Percentiles rank a stretch among this genome's conserved stretches.
Evolutionary conservation across 2,797 vertebrate genomes (phyloP).

Genomic region (Scyliorhinus canicula): DNA sequence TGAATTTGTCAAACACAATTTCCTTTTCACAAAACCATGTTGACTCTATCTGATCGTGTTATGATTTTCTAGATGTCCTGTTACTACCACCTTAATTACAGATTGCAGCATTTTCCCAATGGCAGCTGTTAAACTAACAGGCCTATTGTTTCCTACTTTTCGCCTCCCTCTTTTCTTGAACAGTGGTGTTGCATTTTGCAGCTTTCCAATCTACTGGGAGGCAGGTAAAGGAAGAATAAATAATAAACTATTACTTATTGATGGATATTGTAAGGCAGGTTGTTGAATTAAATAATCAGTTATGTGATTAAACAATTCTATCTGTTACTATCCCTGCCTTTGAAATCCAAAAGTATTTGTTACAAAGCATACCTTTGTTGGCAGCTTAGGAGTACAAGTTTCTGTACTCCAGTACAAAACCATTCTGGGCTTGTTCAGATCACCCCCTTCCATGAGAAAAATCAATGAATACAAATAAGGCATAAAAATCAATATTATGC

Average conservation of each 20-base stretch:
- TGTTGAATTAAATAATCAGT: neutral
- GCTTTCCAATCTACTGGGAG: neutral
- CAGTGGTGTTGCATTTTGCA: neutral
- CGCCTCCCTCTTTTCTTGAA: neutral
- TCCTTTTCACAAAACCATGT: neutral
- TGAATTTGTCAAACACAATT: neutral
- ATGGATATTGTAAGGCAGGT: neutral
- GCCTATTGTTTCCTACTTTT: neutral
- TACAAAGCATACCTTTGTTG: neutral
- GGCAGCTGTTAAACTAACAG: neutral
- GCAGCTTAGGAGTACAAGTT: neutral
- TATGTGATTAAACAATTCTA: neutral
- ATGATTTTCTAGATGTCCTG: neutral
- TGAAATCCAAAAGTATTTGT: neutral
- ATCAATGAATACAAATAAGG: neutral
- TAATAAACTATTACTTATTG: neutral
- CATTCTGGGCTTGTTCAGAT: neutral
- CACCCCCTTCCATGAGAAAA: neutral
- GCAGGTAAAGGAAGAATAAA: neutral
- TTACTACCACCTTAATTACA: neutral
- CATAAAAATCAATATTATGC: neutral
- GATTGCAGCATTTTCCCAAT: neutral
- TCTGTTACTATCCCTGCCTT: neutral
- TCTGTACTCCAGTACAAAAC: neutral
- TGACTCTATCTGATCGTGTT: neutral